phyloP scores from a whole-genome alignment of 2,888 invertebrate genomes.

The Cephus pygmeus region DNA sequence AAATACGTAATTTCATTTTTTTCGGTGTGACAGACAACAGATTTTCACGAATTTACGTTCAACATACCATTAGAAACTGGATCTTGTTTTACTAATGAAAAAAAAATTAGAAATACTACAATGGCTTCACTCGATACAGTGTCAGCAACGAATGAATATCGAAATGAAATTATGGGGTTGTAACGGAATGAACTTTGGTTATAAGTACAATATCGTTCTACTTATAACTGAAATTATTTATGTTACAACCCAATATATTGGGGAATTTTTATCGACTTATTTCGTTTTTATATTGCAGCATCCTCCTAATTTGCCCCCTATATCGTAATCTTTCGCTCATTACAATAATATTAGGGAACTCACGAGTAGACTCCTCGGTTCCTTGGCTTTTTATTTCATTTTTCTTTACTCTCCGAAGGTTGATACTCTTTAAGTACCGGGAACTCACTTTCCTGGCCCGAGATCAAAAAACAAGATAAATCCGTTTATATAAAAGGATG shows the following conservation, averaged over 20 bases:
- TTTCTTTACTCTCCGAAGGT: background rate
- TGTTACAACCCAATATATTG: background rate
- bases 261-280: background rate
- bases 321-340: background rate
- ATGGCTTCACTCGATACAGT: background rate
- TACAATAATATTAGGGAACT: background rate
- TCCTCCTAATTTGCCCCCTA: background rate
- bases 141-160: background rate
- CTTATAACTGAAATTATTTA: no score
- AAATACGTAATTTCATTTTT: background rate
- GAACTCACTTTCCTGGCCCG: background rate
- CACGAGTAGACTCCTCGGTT: background rate
- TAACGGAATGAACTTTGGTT: no score
- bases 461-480: background rate
- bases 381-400: background rate
- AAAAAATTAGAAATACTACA: background rate
- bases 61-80: background rate
- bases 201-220: no score
- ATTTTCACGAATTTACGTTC: background rate
- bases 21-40: background rate
- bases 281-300: background rate
- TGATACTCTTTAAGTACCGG: background rate
- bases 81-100: no score
- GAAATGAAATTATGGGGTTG: no score
- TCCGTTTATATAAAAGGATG: background rate